These are phyloP conservation scores for Sylvietta virens DNA, from an alignment of 2,113 vertebrate species.

Conservation along the genomic window DNA sequence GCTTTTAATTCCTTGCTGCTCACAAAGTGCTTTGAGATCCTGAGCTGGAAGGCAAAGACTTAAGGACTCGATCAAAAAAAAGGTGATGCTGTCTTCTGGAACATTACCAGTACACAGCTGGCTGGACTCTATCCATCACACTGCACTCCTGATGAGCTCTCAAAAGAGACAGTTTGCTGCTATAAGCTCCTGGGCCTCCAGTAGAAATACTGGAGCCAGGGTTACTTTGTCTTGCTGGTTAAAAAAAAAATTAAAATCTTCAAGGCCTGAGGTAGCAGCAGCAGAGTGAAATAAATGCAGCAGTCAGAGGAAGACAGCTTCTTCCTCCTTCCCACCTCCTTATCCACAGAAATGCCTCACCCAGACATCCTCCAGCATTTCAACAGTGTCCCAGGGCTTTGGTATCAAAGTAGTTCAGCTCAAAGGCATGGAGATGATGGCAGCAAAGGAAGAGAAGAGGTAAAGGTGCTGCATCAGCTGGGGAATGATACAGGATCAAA, in stretches of 20 bases:
- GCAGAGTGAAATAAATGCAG: not conserved
- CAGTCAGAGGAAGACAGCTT: not conserved
- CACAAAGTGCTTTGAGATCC: constrained; percentile 5
- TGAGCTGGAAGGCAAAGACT: not conserved
- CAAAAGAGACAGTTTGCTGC: constrained; percentile 15
- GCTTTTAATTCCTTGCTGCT: not conserved
- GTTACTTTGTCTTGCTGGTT: not conserved
- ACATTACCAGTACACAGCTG: not conserved
- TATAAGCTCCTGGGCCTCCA: not conserved
- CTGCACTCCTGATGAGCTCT: constrained; percentile 1
- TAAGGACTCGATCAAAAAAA: not conserved
- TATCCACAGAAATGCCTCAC: not conserved
- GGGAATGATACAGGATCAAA: not conserved
- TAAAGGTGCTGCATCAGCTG: not conserved
- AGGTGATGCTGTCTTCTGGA: constrained; percentile 20
- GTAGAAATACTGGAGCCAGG: not conserved
- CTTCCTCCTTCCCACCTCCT: not conserved
- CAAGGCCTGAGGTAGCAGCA: not conserved
- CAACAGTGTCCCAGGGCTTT: not conserved
- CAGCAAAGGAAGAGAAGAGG: not conserved
- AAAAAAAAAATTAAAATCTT: not conserved
- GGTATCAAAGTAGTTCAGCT: not conserved
- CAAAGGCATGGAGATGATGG: not conserved
- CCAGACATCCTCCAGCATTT: not conserved
- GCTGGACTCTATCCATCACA: constrained; percentile 26